Conservation (phyloP, 2,888 invertebrate genomes). For the Meteorus colon region DNA sequence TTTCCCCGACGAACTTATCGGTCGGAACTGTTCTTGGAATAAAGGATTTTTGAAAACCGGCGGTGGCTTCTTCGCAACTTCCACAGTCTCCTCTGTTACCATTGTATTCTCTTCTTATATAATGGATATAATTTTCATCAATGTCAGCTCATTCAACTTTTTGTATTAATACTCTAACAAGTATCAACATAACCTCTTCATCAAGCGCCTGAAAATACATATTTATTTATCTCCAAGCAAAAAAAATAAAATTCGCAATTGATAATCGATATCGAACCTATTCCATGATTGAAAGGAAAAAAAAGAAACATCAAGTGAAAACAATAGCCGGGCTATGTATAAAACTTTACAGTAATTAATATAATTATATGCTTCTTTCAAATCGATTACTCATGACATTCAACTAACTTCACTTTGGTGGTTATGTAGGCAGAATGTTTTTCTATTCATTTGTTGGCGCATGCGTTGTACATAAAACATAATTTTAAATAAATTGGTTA, state of each 20-base stretch:
- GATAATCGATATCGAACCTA: background rate
- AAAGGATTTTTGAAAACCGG: conserved; percentile 65
- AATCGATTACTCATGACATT: too few species aligned
- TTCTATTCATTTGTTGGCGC: too few species aligned
- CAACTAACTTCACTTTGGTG: too few species aligned
- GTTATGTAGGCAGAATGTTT: too few species aligned
- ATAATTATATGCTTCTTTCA: too few species aligned
- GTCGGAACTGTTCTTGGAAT: conserved; percentile 68
- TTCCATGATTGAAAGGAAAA: background rate
- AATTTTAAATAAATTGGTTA: too few species aligned
- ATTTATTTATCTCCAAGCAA: background rate
- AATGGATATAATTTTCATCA: too few species aligned
- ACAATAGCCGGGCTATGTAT: too few species aligned
- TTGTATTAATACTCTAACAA: background rate
- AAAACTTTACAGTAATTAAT: too few species aligned
- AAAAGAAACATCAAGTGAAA: too few species aligned
- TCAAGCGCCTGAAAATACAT: too few species aligned
- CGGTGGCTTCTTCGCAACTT: conserved; percentile 62
- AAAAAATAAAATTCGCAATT: background rate
- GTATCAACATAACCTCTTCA: conserved; percentile 24
- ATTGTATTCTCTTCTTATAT: conserved; percentile 48
- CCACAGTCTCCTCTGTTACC: conserved; percentile 65
- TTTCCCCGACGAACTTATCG: conserved; percentile 74
- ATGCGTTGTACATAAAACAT: too few species aligned
- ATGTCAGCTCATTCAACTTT: background rate